Base-by-base conservation (phyloP, 2,797 vertebrate genomes). In the Acanthiza pusilla region DNA sequence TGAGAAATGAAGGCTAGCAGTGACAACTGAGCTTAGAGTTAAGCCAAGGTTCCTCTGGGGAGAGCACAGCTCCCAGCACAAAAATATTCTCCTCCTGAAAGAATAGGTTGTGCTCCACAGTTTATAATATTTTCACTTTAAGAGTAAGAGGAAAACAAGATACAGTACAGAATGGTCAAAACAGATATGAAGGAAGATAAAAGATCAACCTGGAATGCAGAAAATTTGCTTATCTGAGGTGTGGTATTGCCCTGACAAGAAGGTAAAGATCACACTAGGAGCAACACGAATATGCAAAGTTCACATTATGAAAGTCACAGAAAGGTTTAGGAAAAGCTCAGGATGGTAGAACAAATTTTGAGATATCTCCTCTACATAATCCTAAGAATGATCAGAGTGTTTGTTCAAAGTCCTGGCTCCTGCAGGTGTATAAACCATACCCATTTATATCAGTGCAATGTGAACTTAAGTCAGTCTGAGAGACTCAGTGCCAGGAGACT, bases 1-100 rank as follows among this genome's bases (percentile, higher is more conserved):
- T 91, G 87, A 96, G 93, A 95, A 96, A 91, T 88, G 82, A 94
- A 91, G 88, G 91, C 27, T 42, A 79, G 50, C 45, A 62, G 45
- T 58, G 65, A 83, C 88, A 93, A 85, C 71, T 36, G 68, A 89
- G 61, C 80, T 89, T 68, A 88, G 32, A 91, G 47, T 53, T 87
- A 94, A 88, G 89, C 32, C 7, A 9, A 60, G 26, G 48, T 16
- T 93, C n/a, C 81, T 89, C 85, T 8, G 7, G 67, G 74, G 77
- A 96, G 8, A 88, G 40, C 54, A 85, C 34, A 76, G 40, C 20
- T 66, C 85, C 29, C 57, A 43, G 54, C 13, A 48, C 11, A 29
- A 68, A 74, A 71, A 84, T 58, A 36, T 8, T 58, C 2, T 67
- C 47, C 17, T 70, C 16, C 42, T 80, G 76, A 83, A 61, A 71